Base-by-base conservation (phyloP, 2,113 vertebrate genomes). In the Astatotilapia flaviijosephi region DNA sequence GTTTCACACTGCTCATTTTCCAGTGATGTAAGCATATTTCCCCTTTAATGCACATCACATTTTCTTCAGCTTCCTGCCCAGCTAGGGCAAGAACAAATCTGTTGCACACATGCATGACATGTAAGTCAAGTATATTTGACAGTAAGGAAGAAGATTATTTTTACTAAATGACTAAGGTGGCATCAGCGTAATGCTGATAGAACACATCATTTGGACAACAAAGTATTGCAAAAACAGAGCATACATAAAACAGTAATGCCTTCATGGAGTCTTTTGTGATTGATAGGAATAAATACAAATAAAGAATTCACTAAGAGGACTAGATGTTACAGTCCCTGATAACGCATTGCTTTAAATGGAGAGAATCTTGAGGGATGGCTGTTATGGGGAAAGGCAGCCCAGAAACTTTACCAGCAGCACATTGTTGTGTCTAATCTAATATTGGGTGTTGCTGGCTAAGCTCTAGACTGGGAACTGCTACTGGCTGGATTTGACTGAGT, bases 1-100 rank as follows among this genome's bases (percentile, higher is more conserved):
- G 79, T 79, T 92, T 92, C 89, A 89, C 88, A 84, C 83, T 26
- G n/a, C 82, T 84, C 68, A 87, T 92, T 93, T 95, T 92, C 92
- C 84, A 91, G 84, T 88, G 88, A 95, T 90, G 88, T 87, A 92
- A 93, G 91, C 84, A 87, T 75, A 51, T 79, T 77, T 83, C 79
- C 11, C 81, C 53, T 70, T 45, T 42, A 62, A 62, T 33, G 73
- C 88, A 87, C 83, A 55, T 91, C 82, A 65, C 7, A 70, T 89
- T 88, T 84, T 82, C 89, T 82, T 60, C 14, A 54, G 84, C 70
- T 90, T 93, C 88, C 85, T 86, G 83, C 75, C 70, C 33, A 28
- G 84, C 53, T 55, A 40, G 62, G 60, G 10, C 80, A 21, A 47
- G 51, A 88, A 45, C 17, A 82, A 87, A 92, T 90, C 70, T 94